Evolutionary conservation across 2,797 vertebrate species (phyloP).

Genomic region (Girardinus metallicus): DNA sequence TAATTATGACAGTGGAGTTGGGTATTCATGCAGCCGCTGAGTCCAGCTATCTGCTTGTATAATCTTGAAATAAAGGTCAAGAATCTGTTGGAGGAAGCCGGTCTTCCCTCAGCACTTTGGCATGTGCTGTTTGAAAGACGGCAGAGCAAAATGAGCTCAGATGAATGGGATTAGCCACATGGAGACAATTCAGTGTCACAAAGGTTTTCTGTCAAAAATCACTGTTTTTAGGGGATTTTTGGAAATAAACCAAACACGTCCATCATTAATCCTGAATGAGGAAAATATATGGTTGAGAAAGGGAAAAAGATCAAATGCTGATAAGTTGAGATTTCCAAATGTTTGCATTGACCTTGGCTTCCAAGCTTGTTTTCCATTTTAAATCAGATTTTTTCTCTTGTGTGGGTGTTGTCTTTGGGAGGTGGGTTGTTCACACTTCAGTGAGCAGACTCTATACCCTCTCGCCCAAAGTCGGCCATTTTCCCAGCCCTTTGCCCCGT

Average conservation of each 20-base stretch:
- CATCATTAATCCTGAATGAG: constrained; percentile 10
- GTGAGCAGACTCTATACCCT: constrained; percentile 73
- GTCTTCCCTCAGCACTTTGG: constrained; percentile 20
- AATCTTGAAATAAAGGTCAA: constrained; percentile 64
- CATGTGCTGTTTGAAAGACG: constrained; percentile 34
- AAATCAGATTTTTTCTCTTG: constrained; percentile 39
- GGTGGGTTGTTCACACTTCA: constrained; percentile 75
- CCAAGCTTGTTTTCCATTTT: constrained; percentile 57
- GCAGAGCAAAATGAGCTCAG: constrained; percentile 37
- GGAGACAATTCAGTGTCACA: constrained; percentile 24
- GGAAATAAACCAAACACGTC: neutral
- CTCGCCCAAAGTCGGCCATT: constrained; percentile 66
- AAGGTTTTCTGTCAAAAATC: constrained; percentile 17
- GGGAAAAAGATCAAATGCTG: neutral
- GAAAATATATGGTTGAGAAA: neutral
- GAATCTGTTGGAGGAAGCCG: constrained; percentile 39
- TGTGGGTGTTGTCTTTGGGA: constrained; percentile 71
- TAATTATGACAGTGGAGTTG: constrained; percentile 56
- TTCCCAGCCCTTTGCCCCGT: constrained; percentile 73
- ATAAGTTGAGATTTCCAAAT: constrained; percentile 19
- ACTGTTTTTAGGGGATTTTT: too few species aligned
- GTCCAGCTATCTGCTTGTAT: constrained; percentile 42
- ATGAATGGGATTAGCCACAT: constrained; percentile 49
- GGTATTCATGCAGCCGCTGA: constrained; percentile 33
- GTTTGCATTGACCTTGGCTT: constrained; percentile 44